Base-by-base conservation (phyloP, 2,113 vertebrate species). In the Festucalex cinctus region DNA sequence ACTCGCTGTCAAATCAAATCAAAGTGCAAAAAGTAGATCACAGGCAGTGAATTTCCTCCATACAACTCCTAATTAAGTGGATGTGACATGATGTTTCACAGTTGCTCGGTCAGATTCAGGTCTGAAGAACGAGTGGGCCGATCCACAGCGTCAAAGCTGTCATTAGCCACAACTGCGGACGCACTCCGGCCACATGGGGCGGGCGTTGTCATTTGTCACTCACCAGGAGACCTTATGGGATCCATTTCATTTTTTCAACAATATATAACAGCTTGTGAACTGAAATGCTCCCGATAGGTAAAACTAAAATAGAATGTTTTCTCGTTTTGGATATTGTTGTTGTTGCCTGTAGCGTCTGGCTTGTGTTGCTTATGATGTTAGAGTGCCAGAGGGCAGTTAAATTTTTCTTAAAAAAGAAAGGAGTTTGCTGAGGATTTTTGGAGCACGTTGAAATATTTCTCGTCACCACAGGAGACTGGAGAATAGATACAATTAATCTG, bases 401-500 rank as follows among this genome's bases (percentile, higher is more conserved):
- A 65, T 77, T 61, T 63, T 78, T 75, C 54, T 46, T 6, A 81
- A 82, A 84, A 66, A 48, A 48, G 72, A 58, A 70, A 84, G 68
- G 49, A 71, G 64, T 82, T 81, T 75, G 73, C 67, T 62, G 35
- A 41, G 71, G 74, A 76, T 74, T 59, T 32, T 75, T 41, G 71
- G 63, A 64, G 79, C 66, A 51, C 69, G 73, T 75, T 78, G 72
- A 83, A 82, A 65, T 46, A 57, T 68, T 51, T 74, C 41, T 66
- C 66, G 51, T 75, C 73, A 32, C 77, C 64, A 73, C 63, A 8
- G 76, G 74, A 85, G 69, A 75, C 77, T 71, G 73, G 79, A 64
- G 86, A 86, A 81, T 83, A 81, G 76, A 74, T 74, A 82, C 83
- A 75, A 68, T 68, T 61, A n/a, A 16, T 69, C 53, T 51, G 35